A percentile compares a stretch with the other conserved stretches of the same genome.
Evolutionary conservation across 2,888 invertebrate species (phyloP).

Genomic region (Andrena bucephala): DNA sequence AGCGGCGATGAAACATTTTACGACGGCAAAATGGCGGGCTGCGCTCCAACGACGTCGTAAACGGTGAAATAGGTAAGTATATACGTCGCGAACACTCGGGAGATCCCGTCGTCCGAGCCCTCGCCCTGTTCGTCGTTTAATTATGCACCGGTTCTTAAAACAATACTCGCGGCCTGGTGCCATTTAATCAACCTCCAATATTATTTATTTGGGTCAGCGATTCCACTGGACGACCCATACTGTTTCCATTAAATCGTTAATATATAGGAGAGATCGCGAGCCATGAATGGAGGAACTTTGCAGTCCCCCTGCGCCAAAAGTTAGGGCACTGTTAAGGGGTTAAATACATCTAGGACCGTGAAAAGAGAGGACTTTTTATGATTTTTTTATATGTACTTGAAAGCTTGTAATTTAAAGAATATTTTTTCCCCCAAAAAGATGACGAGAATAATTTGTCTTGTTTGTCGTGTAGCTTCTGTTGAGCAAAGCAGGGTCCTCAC

Average conservation of each 20-base stretch:
- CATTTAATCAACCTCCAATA: slow-evolving; percentile 4
- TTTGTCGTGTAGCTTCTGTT: no score
- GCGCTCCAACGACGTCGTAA: no score
- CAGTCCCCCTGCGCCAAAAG: no score
- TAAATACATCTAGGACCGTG: no score
- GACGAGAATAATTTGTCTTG: no score
- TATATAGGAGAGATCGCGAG: not conserved
- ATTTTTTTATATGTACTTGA: no score
- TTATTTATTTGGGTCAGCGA: slow-evolving; percentile 12
- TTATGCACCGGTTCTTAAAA: not conserved
- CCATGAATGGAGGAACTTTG: not conserved
- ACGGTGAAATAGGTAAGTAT: no score
- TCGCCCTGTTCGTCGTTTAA: not conserved
- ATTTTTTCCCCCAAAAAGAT: no score
- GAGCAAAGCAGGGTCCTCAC: no score
- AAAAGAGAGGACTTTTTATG: no score
- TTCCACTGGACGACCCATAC: not conserved
- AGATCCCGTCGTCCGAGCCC: not conserved
- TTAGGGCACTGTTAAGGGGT: no score
- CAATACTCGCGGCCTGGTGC: not conserved
- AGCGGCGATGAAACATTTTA: slow-evolving; percentile 3
- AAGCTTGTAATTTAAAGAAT: no score
- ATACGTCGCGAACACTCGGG: not conserved
- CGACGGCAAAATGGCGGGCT: not conserved
- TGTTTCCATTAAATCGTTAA: not conserved